Evolutionary conservation across 1,140 invertebrate species (phyloP).

Genomic region (Neodiprion fabricii): DNA sequence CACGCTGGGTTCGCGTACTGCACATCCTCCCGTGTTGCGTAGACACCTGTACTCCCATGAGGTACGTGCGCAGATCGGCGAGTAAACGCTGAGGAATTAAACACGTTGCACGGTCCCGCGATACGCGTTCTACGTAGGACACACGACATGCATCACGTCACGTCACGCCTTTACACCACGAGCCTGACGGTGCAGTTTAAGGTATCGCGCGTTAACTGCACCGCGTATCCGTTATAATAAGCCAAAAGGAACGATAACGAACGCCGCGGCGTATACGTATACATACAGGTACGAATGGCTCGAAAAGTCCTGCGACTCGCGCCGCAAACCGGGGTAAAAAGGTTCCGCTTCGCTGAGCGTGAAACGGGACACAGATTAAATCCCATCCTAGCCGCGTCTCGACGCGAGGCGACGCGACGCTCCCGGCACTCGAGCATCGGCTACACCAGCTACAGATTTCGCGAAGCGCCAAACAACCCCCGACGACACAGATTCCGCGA

Average conservation of each 20-base stretch:
- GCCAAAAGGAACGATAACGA: neutral
- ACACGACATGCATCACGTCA: too few species aligned
- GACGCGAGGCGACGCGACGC: conserved; percentile 12
- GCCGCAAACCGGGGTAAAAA: conserved; percentile 63
- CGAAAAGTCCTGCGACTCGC: conserved; percentile 53
- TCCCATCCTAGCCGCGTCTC: conserved; percentile 54
- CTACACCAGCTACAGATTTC: too few species aligned
- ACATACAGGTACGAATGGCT: conserved; percentile 40
- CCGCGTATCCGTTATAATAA: neutral
- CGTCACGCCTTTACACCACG: too few species aligned
- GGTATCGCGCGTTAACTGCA: too few species aligned
- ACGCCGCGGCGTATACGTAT: conserved; percentile 38
- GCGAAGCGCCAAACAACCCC: neutral
- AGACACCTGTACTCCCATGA: conserved; percentile 6
- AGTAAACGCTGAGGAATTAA: neutral
- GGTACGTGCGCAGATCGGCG: conserved; percentile 14
- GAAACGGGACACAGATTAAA: conserved; percentile 64
- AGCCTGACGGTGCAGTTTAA: too few species aligned
- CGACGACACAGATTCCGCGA: neutral
- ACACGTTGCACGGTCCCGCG: too few species aligned
- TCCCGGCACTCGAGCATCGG: neutral
- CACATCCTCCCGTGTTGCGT: too few species aligned
- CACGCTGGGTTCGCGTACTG: too few species aligned
- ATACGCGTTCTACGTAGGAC: too few species aligned
- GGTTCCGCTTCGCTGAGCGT: conserved; percentile 63